Evolutionary conservation across 2,888 invertebrate genomes (phyloP).

Genomic region (Sinelater perroti): DNA sequence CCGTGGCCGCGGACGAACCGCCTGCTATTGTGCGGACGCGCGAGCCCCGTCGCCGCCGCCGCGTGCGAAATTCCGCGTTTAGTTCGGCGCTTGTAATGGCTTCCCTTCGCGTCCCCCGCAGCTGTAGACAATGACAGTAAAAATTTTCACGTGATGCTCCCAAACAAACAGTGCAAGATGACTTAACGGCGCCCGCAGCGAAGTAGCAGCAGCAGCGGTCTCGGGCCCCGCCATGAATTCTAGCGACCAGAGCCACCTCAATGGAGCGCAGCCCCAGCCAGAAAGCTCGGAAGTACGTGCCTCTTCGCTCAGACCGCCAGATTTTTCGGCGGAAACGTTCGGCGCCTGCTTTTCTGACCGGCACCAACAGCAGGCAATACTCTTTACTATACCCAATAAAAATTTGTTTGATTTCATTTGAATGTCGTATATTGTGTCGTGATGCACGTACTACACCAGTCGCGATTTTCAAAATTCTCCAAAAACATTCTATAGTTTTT

Average conservation of each 20-base stretch:
- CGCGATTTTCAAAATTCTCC: too few relatives aligned
- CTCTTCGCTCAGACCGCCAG: constrained; percentile 22
- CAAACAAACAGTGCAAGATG: constrained; percentile 45
- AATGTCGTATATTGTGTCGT: neutral
- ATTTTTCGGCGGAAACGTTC: too few relatives aligned
- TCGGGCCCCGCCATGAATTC: constrained; percentile 62
- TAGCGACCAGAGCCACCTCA: constrained; percentile 65
- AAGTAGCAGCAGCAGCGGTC: constrained; percentile 45
- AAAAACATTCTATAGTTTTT: too few relatives aligned
- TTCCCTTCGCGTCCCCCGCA: constrained; percentile 75
- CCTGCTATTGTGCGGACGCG: constrained; percentile 33
- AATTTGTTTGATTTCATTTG: neutral
- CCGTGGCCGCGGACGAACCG: constrained; percentile 7
- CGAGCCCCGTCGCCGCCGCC: constrained; percentile 3
- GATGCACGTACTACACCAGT: too few relatives aligned
- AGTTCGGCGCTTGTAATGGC: constrained; percentile 65
- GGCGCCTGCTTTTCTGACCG: constrained; percentile 1
- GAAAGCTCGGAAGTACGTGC: constrained; percentile 43
- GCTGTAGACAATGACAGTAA: constrained; percentile 72
- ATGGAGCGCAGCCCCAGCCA: constrained; percentile 65
- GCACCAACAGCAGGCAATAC: neutral
- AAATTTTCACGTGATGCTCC: constrained; percentile 60
- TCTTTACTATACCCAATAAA: neutral
- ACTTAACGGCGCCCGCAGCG: constrained; percentile 46
- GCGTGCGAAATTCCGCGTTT: constrained; percentile 20